Conservation (phyloP, 2,113 vertebrate genomes). For the Brienomyrus longianalis region DNA sequence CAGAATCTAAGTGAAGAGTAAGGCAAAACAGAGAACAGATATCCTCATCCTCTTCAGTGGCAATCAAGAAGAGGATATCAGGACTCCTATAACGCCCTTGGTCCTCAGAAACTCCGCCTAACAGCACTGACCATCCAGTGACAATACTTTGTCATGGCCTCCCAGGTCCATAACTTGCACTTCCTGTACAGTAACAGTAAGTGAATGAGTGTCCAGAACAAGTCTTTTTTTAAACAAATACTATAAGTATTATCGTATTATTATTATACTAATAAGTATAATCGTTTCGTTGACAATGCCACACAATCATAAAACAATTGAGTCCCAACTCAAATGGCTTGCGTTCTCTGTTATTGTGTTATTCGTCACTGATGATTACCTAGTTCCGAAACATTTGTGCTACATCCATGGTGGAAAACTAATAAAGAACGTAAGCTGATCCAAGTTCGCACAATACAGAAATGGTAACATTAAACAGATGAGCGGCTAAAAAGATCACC, state of each 20-base stretch:
- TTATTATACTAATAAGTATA: no score
- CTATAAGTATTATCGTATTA: neutral
- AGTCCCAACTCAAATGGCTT: neutral
- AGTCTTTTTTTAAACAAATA: neutral
- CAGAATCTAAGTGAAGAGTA: neutral
- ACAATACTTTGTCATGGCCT: neutral
- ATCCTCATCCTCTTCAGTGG: neutral
- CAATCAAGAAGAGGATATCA: neutral
- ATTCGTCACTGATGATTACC: neutral
- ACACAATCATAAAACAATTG: neutral
- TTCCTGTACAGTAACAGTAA: neutral
- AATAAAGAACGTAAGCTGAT: neutral
- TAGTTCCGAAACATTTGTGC: neutral
- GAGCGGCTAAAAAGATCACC: neutral
- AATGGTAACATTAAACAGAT: neutral
- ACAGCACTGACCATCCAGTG: neutral
- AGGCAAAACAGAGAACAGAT: neutral
- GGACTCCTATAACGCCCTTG: neutral
- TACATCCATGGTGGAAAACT: neutral
- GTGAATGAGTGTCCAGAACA: neutral
- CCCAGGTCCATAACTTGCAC: neutral
- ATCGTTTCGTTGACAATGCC: neutral
- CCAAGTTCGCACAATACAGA: neutral
- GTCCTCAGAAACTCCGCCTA: neutral
- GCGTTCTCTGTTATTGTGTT: neutral